These are phyloP conservation scores for Apantesis nais DNA, from an alignment of 2,888 invertebrate species.

Conservation along the genomic window DNA sequence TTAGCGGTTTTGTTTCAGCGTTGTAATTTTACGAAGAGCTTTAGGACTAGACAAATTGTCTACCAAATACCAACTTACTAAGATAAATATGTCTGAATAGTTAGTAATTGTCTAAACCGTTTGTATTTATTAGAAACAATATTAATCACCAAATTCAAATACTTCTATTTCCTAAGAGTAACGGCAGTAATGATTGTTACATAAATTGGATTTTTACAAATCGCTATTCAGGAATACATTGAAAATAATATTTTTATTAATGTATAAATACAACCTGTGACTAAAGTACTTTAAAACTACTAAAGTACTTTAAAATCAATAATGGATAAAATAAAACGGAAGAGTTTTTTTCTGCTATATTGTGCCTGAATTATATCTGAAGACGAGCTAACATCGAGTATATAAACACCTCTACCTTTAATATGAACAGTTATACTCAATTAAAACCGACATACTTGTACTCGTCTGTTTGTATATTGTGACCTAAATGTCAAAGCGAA, in stretches of 20 bases:
- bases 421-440: too few relatives aligned
- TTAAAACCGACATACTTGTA: background rate
- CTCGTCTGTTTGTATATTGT: background rate
- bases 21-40: slow-evolving; percentile 1
- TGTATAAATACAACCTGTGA: too few relatives aligned
- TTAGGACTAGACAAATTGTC: slow-evolving; percentile 7
- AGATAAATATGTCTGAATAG: background rate
- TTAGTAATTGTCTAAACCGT: background rate
- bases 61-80: background rate
- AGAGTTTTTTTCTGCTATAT: background rate
- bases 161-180: background rate
- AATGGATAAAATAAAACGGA: background rate
- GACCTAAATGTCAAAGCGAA: background rate
- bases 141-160: background rate
- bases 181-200: background rate
- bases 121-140: background rate
- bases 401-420: too few relatives aligned
- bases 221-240: background rate
- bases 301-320: background rate
- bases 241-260: too few relatives aligned
- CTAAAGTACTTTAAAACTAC: background rate
- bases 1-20: slow-evolving; percentile 20
- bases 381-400: too few relatives aligned
- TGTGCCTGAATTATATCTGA: too few relatives aligned
- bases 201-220: background rate